A percentile compares a stretch with the other conserved stretches of the same genome.
Evolutionary conservation across 1,140 invertebrate species (phyloP).

Genomic region (Drosophila bocqueti): DNA sequence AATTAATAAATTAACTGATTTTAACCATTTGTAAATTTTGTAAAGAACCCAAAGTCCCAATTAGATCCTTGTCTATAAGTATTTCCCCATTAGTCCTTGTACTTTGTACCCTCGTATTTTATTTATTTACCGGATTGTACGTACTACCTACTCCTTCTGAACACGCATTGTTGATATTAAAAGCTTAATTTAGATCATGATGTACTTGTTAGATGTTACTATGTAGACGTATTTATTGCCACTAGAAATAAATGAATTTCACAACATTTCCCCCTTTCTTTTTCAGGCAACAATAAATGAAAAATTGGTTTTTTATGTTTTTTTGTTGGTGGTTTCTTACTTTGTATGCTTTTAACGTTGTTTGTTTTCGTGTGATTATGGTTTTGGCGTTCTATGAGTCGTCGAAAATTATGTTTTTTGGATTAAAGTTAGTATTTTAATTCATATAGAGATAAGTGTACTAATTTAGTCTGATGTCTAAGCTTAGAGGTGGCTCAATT

Average conservation of each 20-base stretch:
- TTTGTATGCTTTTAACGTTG: constrained; percentile 34
- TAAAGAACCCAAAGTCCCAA: constrained; percentile 21
- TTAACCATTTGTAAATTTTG: constrained; percentile 26
- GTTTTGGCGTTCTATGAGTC: background rate
- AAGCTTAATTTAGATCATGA: constrained; percentile 35
- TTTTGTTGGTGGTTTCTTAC: constrained; percentile 40
- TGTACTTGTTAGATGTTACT: constrained; percentile 30
- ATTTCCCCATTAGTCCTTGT: constrained; percentile 14
- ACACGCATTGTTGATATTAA: constrained; percentile 40
- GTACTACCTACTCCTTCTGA: constrained; percentile 11
- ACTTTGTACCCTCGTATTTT: constrained; percentile 6
- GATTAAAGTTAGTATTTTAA: background rate
- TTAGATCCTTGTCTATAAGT: constrained; percentile 27
- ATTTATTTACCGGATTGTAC: constrained; percentile 41
- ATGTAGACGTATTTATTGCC: constrained; percentile 47
- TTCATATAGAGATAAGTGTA: background rate
- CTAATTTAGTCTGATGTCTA: background rate
- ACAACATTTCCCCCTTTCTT: constrained; percentile 1
- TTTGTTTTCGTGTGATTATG: constrained; percentile 17
- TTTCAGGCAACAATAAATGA: constrained; percentile 38
- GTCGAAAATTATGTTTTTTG: constrained; percentile 8
- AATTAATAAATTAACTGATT: background rate
- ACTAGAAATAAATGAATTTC: constrained; percentile 44
- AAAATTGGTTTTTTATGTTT: constrained; percentile 12
- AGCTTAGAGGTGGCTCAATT: background rate